Evolutionary conservation across 2,888 invertebrate species (phyloP), one percentile per base, ranked within the genome.

Genomic region (Macropis europaea): DNA sequence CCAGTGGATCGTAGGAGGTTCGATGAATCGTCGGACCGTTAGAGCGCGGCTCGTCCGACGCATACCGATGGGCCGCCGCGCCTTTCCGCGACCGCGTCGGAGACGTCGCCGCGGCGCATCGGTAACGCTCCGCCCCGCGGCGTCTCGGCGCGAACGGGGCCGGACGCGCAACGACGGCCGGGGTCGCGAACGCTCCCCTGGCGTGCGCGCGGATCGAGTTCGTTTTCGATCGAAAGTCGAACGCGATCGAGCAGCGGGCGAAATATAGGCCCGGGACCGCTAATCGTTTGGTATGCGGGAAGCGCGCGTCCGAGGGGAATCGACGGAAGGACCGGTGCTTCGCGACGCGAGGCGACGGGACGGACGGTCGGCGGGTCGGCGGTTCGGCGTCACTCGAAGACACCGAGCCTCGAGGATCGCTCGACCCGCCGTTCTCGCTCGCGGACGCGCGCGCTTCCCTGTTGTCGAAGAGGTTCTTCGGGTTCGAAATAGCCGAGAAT

Each of bases 21-120:
- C 54, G 59, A 72, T 53, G 57, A 53, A 76, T 73, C 26, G 77
- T 54, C 57, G 73, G 68, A 82, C 87, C 88, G 87, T 87, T 88
- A 88, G 73, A 64, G 74, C 67, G 59, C 56, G 69, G 60, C 74
- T 71, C 73, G 60, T 42, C 48, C 74, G 52, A 38, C 63, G 82
- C 86, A 88, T 88, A 87, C 80, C 83, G 85, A 88, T 88, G 57
- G 45, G 50, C 66, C 72, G 72, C n/a, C n/a, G 74, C 81, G 76
- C 77, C 75, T 80, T 73, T 13, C n/a, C 30, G 11, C 17, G 50
- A 17, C 9, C 9, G 24, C 19, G 28, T 30, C n/a, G 19, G 4
- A 22, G 42, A 42, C n/a, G 19, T 11, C 42, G 22, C 3, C n/a
- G 22, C 42, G 42, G 24, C 34, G 13, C 2, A 13, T 34, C 13